These are phyloP conservation scores for Hylaeus anthracinus DNA, from an alignment of 1,140 invertebrate species.

Conservation along the genomic window DNA sequence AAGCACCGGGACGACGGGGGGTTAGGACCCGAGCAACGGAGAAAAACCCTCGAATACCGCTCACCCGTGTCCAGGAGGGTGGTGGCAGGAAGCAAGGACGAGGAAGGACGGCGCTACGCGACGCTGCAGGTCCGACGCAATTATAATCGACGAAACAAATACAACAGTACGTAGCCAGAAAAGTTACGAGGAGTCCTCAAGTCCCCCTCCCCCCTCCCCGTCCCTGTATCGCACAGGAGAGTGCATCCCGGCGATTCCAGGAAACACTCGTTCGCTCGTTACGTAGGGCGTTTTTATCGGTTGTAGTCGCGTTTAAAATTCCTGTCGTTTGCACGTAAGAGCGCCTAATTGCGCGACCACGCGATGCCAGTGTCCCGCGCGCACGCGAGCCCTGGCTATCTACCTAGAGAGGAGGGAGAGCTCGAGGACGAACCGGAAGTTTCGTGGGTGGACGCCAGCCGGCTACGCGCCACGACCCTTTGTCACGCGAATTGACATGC, in stretches of 20 bases:
- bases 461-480: constrained; percentile 49
- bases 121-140: no score
- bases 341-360: constrained; percentile 52
- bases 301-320: constrained; percentile 53
- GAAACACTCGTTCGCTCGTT: constrained; percentile 15
- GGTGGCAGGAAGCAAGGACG: neutral
- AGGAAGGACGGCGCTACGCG: neutral
- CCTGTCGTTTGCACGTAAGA: constrained; percentile 63
- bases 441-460: constrained; percentile 55
- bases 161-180: no score
- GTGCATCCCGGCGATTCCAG: constrained; percentile 9
- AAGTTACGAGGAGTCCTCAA: no score
- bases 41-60: constrained; percentile 48
- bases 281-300: constrained; percentile 21
- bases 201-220: no score
- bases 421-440: constrained; percentile 55
- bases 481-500: constrained; percentile 66
- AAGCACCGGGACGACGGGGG: constrained; percentile 66
- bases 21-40: constrained; percentile 42
- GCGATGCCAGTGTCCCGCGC: constrained; percentile 24
- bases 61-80: constrained; percentile 1
- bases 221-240: no score
- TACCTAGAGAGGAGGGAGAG: neutral
- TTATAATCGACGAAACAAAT: no score
- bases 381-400: constrained; percentile 37